phyloP scores from a whole-genome alignment of 2,113 vertebrate genomes.

The Tamias sibiricus region DNA sequence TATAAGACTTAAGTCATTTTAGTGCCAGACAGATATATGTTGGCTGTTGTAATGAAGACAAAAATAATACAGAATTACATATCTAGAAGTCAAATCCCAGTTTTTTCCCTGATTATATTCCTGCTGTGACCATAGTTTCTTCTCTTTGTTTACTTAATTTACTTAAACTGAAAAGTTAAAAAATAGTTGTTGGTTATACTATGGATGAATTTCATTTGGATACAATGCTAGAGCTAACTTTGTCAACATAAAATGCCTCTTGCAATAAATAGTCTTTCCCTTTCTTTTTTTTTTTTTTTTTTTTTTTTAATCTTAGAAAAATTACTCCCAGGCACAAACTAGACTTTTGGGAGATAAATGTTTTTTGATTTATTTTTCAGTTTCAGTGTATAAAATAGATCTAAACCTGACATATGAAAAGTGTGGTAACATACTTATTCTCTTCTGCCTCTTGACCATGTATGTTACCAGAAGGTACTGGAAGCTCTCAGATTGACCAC shows the following conservation, averaged over 20 bases:
- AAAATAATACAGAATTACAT: neutral
- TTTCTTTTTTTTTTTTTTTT: neutral
- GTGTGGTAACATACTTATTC: neutral
- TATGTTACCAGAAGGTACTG: neutral
- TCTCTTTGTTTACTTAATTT: neutral
- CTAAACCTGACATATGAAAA: conserved; percentile 5
- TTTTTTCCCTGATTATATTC: neutral
- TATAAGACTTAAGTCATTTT: neutral
- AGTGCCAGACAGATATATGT: neutral
- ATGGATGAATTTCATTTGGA: neutral
- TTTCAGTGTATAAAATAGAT: neutral
- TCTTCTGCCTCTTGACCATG: neutral
- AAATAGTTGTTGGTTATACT: neutral
- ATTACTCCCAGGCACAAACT: neutral
- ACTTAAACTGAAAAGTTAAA: neutral
- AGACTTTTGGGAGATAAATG: neutral
- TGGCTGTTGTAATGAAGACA: neutral
- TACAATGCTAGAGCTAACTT: neutral
- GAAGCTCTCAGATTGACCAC: neutral
- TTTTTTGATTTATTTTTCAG: neutral
- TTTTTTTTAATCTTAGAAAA: conserved; percentile 21
- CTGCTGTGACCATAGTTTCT: neutral
- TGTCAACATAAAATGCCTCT: neutral
- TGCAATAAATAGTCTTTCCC: neutral
- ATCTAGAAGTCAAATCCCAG: neutral